Evolutionary conservation across 2,113 vertebrate species (phyloP).

Genomic region (Pituophis catenifer): DNA sequence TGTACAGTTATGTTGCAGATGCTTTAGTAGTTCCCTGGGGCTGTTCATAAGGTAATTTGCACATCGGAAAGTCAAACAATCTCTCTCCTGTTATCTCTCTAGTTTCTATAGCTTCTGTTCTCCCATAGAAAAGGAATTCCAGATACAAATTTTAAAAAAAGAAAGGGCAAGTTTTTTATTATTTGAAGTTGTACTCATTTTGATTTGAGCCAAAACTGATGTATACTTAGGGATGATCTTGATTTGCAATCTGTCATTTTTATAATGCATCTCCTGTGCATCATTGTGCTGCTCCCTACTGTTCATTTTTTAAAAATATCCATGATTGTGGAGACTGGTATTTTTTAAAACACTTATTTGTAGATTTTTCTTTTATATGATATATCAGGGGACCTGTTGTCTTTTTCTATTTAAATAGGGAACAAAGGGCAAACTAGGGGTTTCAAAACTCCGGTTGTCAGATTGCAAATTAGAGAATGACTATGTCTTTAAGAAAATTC

Average conservation of each 20-base stretch:
- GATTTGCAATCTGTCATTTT: conserved; percentile 12
- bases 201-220: background rate
- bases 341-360: background rate
- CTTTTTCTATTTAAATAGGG: background rate
- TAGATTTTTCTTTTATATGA: background rate
- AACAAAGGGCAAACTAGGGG: background rate
- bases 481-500: background rate
- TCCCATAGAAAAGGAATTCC: background rate
- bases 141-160: background rate
- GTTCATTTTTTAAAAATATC: conserved; percentile 15
- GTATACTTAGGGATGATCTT: background rate
- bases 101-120: background rate
- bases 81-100: background rate
- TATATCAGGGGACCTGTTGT: background rate
- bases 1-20: background rate
- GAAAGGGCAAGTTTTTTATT: background rate
- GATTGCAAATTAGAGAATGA: background rate
- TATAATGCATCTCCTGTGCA: background rate
- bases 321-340: background rate
- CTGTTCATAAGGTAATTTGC: conserved; percentile 11
- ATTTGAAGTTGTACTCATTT: background rate
- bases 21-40: background rate
- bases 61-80: background rate
- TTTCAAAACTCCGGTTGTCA: background rate
- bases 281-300: conserved; percentile 13